A percentile compares a stretch with the other conserved stretches of the same genome.
phyloP scores from a whole-genome alignment of 2,888 invertebrate genomes.

The Allacma fusca region DNA sequence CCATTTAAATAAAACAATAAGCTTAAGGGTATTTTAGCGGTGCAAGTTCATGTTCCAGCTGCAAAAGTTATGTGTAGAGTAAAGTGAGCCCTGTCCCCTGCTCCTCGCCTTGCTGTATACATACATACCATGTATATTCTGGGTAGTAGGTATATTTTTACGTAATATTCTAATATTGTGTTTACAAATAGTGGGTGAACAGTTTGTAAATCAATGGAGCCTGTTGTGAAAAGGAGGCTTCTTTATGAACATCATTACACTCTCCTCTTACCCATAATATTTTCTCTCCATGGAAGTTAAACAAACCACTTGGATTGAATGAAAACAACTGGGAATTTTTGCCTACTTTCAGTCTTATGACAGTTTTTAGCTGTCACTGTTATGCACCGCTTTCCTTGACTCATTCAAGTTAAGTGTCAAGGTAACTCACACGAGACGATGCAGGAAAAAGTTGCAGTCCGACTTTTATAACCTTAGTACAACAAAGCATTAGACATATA shows the following conservation, averaged over 20 bases:
- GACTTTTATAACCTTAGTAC: too few relatives aligned
- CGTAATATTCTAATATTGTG: slow-evolving; percentile 36
- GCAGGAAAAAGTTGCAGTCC: background rate
- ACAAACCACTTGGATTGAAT: slow-evolving; percentile 46
- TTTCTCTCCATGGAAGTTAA: slow-evolving; percentile 42
- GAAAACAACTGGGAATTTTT: slow-evolving; percentile 38
- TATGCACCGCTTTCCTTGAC: background rate
- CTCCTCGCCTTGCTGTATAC: background rate
- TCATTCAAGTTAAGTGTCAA: slow-evolving; percentile 31
- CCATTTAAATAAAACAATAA: slow-evolving; percentile 14
- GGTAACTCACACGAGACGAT: slow-evolving; percentile 21
- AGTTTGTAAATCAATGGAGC: slow-evolving; percentile 55
- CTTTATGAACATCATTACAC: slow-evolving; percentile 55
- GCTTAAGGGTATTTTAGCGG: too few relatives aligned
- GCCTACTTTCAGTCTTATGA: slow-evolving; percentile 2
- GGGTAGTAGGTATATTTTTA: background rate
- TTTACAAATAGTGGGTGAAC: slow-evolving; percentile 56
- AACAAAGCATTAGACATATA: too few relatives aligned
- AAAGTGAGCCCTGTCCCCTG: background rate
- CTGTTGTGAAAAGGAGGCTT: slow-evolving; percentile 50
- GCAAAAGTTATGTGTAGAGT: background rate
- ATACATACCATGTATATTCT: background rate
- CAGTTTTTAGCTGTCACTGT: slow-evolving; percentile 1
- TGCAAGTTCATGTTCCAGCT: too few relatives aligned
- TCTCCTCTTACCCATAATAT: slow-evolving; percentile 44